These are phyloP conservation scores for Pelosia muscerda DNA, from an alignment of 2,888 invertebrate genomes.

Conservation along the genomic window DNA sequence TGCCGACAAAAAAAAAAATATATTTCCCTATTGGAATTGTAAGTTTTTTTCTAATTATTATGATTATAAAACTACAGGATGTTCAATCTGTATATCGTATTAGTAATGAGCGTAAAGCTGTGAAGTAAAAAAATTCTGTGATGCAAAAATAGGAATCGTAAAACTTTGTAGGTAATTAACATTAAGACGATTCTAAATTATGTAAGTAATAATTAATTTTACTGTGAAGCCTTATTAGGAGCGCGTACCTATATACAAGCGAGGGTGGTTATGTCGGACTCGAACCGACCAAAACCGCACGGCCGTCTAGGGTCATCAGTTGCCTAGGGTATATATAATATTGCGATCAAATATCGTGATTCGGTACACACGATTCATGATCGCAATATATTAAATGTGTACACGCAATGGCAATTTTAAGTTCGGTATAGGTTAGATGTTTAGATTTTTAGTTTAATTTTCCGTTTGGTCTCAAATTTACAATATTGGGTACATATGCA, in stretches of 20 bases:
- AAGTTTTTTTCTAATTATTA: background rate
- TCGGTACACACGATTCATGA: no score
- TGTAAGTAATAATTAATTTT: constrained; percentile 9
- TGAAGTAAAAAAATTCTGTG: constrained; percentile 39
- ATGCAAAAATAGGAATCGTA: constrained; percentile 42
- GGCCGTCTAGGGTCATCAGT: no score
- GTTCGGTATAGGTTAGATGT: background rate
- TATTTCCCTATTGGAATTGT: no score
- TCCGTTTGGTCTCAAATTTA: background rate
- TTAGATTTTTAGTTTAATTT: constrained; percentile 6
- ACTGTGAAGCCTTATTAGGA: background rate
- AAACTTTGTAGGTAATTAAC: constrained; percentile 33
- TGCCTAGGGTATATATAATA: no score
- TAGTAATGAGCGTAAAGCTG: constrained; percentile 20
- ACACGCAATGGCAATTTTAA: background rate
- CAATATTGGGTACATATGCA: background rate
- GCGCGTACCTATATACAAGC: no score
- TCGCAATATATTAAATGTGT: no score
- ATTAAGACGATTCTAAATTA: constrained; percentile 14
- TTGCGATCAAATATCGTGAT: no score
- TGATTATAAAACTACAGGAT: background rate
- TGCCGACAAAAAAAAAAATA: no score
- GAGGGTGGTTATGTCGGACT: no score
- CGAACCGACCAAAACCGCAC: no score
- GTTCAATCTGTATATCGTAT: constrained; percentile 11